Evolutionary conservation across 1,140 invertebrate genomes (phyloP).

Genomic region (Trichonephila clavipes): DNA sequence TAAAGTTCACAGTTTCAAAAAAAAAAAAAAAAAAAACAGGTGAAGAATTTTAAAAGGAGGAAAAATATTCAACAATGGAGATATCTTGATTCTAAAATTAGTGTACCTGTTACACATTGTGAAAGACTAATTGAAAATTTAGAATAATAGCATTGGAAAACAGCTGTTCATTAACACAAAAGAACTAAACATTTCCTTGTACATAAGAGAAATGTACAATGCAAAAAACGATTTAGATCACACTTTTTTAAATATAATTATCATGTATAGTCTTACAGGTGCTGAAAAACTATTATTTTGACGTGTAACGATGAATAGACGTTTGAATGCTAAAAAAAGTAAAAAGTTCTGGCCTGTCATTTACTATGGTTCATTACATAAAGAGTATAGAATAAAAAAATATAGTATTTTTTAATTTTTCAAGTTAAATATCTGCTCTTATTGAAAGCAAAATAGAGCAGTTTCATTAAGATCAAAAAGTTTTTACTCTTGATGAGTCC

Average conservation of each 20-base stretch:
- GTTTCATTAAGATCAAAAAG: not conserved
- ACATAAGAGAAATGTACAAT: not conserved
- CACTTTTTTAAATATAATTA: not conserved
- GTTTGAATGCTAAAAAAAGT: not conserved
- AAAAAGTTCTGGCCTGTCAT: not conserved
- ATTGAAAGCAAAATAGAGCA: not conserved
- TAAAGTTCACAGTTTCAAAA: no score
- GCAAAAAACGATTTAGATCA: not conserved
- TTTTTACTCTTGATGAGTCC: not conserved
- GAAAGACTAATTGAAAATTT: no score
- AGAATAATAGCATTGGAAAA: no score
- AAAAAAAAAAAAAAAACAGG: no score
- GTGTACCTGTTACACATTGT: no score
- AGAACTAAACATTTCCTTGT: no score
- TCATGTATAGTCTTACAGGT: not conserved
- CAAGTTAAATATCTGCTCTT: not conserved
- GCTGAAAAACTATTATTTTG: not conserved
- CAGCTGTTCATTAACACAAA: no score
- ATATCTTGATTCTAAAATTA: no score
- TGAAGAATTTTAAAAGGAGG: no score
- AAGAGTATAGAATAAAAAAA: not conserved
- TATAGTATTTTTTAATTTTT: not conserved
- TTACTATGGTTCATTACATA: not conserved
- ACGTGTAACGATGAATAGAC: not conserved
- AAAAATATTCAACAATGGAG: no score